Evolutionary conservation across 2,888 invertebrate species (phyloP), one percentile per base, ranked within the genome.

Genomic region (Drosophila kuntzei): DNA sequence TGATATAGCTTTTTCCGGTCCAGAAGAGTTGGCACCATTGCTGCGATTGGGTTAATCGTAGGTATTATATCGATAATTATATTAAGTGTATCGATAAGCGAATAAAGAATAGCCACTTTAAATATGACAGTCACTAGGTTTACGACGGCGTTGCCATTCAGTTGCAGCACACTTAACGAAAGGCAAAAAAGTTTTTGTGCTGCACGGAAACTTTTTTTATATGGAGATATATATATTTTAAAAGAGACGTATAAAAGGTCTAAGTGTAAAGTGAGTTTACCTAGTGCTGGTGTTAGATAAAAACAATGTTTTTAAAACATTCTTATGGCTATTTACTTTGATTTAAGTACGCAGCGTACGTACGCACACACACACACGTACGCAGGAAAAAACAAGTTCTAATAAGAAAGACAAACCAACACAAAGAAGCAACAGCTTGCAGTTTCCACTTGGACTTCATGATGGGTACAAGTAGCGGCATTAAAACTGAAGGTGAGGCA

Each of bases 401-500:
- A 80, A 74, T 72, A 76, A 73, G 72, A 83, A 79, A 82, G 51
- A 43, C 71, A 63, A 71, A 58, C 29, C 43, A 65, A 68, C 65
- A 79, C 77, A 80, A 73, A 80, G 62, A 55, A 79, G 71, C 79
- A 80, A 76, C 84, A 80, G 80, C 76, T 71, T 79, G 78, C 69
- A 80, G 61, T 80, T 63, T 58, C 44, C 50, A 59, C 12, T 58
- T 59, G 49, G 68, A 50, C 58, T 72, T 76, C 54, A 67, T 78
- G 60, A 80, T 80, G 80, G 80, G 81, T 57, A 80, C 81, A 68
- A 88, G 88, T 66, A 81, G 90, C 82, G 87, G 87, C 80, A 87
- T 90, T 72, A 90, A 91, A 83, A 78, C 81, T 71, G 90, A 91
- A 91, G 90, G 90, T 90, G 73, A 87, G 74, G 46, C 32, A 54